phyloP scores from a whole-genome alignment of 2,888 invertebrate species.

The Andrena haemorrhoa region DNA sequence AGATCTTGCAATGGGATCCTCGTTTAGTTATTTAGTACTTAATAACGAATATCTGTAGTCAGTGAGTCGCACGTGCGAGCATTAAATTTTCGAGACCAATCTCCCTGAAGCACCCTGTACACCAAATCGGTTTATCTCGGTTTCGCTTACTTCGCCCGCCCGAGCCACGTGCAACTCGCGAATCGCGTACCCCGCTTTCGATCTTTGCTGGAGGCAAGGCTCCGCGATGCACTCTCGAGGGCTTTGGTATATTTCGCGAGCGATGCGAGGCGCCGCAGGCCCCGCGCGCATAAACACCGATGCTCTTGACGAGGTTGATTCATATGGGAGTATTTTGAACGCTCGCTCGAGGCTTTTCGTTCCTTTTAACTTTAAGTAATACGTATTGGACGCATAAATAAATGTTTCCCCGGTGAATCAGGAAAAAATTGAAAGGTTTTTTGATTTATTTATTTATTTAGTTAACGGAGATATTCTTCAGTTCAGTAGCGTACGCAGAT shows the following conservation, averaged over 20 bases:
- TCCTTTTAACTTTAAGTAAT: not conserved
- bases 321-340: not conserved
- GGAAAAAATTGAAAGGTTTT: not conserved
- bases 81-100: no score
- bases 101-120: no score
- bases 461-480: no score
- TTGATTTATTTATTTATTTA: not conserved
- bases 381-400: not conserved
- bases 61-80: no score
- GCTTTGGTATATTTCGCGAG: not conserved
- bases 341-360: not conserved
- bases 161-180: slow-evolving; percentile 21
- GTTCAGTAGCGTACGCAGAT: not conserved
- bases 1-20: no score
- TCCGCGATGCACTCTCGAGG: slow-evolving; percentile 18
- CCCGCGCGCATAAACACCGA: slow-evolving; percentile 7
- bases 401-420: no score
- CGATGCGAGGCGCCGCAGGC: not conserved
- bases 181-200: slow-evolving; percentile 19
- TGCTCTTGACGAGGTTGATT: not conserved
- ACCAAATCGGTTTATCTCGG: slow-evolving; percentile 5
- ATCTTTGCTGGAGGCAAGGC: slow-evolving; percentile 21
- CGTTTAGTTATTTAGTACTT: no score
- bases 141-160: not conserved
- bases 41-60: no score